Percentiles rank a stretch among this genome's conserved stretches.
phyloP scores from a whole-genome alignment of 2,797 vertebrate genomes.

The Gastrophryne carolinensis region DNA sequence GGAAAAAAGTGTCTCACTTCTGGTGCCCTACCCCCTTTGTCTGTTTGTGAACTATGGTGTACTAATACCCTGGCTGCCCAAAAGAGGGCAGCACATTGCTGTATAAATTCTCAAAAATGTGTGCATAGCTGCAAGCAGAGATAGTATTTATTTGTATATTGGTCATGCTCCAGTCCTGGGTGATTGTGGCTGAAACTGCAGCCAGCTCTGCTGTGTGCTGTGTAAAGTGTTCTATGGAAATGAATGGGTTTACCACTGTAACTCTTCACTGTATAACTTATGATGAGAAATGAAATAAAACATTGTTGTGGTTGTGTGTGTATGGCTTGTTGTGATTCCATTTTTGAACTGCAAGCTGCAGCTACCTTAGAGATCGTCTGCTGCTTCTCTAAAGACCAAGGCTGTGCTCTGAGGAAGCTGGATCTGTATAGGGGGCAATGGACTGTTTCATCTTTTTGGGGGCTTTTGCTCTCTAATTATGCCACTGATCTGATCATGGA shows the following conservation, averaged over 20 bases:
- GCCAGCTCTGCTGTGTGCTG: not conserved
- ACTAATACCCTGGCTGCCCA: not conserved
- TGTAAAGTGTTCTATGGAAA: not conserved
- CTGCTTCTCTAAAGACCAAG: no score
- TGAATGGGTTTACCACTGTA: not conserved
- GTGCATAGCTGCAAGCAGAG: not conserved
- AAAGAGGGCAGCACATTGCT: not conserved
- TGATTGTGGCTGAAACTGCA: not conserved
- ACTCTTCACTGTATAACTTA: slow-evolving; percentile 44
- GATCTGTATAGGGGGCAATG: no score
- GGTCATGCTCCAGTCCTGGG: not conserved
- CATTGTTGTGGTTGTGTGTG: slow-evolving; percentile 9
- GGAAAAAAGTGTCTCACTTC: not conserved
- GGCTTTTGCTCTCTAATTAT: no score
- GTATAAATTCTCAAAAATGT: not conserved
- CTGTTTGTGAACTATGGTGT: not conserved
- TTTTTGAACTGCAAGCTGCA: no score
- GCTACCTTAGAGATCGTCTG: no score
- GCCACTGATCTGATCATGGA: no score
- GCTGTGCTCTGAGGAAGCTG: no score
- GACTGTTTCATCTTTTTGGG: no score
- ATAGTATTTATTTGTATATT: slow-evolving; percentile 22
- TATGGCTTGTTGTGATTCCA: no score
- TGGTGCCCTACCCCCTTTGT: not conserved
- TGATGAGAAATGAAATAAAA: slow-evolving; percentile 19